These are phyloP conservation scores for Chloropsis hardwickii DNA, from an alignment of 2,113 vertebrate species.

Conservation along the genomic window DNA sequence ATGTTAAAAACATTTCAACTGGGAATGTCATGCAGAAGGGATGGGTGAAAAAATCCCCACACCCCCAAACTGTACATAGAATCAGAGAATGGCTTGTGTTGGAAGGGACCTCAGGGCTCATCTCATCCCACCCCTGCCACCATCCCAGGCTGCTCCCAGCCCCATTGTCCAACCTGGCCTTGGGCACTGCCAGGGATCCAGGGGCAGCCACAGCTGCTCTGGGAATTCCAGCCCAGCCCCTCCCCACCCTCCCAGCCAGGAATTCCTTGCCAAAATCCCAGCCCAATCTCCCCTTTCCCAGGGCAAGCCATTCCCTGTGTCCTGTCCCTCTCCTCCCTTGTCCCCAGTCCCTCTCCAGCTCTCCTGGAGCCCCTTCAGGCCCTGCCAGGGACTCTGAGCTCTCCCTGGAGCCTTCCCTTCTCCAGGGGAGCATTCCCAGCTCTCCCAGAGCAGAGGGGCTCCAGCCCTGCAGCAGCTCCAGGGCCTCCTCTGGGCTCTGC, in stretches of 20 bases:
- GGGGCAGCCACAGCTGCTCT: not conserved
- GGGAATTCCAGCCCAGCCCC: not conserved
- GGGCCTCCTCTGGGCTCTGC: not conserved
- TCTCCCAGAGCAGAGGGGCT: not conserved
- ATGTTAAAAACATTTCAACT: not conserved
- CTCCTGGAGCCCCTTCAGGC: not conserved
- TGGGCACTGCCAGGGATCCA: not conserved
- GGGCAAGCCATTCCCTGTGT: not conserved
- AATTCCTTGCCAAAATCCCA: not conserved
- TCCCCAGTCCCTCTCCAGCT: not conserved
- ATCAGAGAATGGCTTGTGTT: not conserved
- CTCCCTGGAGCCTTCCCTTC: not conserved
- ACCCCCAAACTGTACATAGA: rapidly evolving
- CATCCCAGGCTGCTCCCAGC: rapidly evolving
- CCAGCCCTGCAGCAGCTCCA: rapidly evolving
- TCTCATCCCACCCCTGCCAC: rapidly evolving
- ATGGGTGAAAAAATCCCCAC: not conserved
- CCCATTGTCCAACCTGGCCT: not conserved
- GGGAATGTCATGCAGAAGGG: not conserved
- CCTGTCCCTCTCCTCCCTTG: rapidly evolving
- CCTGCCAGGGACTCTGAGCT: not conserved
- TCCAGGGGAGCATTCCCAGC: not conserved
- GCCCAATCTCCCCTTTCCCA: not conserved
- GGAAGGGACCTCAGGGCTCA: not conserved
- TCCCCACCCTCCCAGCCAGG: rapidly evolving